These are phyloP conservation scores for Oncorhynchus kisutch DNA, from an alignment of 2,113 vertebrate genomes.

Conservation along the genomic window DNA sequence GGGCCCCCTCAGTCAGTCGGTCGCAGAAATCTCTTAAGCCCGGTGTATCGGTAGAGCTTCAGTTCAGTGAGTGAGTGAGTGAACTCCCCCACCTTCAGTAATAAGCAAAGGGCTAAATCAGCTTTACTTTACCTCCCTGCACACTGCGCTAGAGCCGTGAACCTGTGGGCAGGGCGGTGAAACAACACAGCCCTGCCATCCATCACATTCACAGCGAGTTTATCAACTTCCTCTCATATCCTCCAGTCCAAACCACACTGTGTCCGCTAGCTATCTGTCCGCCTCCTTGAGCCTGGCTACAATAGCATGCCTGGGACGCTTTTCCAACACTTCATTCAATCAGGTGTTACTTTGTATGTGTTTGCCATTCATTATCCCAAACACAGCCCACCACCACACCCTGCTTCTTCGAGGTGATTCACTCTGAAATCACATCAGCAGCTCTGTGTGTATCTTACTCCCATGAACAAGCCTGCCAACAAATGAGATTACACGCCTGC, in stretches of 20 bases:
- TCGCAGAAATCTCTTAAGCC: conserved; percentile 37
- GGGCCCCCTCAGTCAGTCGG: conserved; percentile 21
- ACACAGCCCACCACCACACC: conserved; percentile 46
- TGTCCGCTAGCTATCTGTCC: not conserved
- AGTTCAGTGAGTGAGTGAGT: not conserved
- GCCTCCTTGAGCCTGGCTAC: not conserved
- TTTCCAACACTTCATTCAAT: conserved; percentile 17
- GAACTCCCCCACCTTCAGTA: conserved; percentile 36
- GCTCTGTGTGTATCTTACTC: conserved; percentile 25
- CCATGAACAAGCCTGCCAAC: conserved; percentile 8
- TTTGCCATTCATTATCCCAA: conserved; percentile 34
- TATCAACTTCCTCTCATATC: not conserved
- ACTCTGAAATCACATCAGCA: conserved; percentile 35
- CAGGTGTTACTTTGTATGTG: conserved; percentile 15
- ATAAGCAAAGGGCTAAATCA: conserved; percentile 67
- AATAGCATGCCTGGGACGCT: not conserved
- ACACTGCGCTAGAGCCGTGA: conserved; percentile 41
- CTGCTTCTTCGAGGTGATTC: conserved; percentile 48
- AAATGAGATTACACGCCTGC: conserved; percentile 2
- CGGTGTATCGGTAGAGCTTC: conserved; percentile 5
- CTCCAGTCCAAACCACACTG: not conserved
- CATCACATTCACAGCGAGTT: conserved; percentile 2
- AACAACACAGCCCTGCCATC: conserved; percentile 14
- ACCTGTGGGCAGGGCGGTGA: conserved; percentile 50
- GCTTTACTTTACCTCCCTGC: conserved; percentile 67